Percentiles rank a stretch among this genome's conserved stretches.
Conservation (phyloP, 2,888 invertebrate species). For the Ferrisia virgata region DNA sequence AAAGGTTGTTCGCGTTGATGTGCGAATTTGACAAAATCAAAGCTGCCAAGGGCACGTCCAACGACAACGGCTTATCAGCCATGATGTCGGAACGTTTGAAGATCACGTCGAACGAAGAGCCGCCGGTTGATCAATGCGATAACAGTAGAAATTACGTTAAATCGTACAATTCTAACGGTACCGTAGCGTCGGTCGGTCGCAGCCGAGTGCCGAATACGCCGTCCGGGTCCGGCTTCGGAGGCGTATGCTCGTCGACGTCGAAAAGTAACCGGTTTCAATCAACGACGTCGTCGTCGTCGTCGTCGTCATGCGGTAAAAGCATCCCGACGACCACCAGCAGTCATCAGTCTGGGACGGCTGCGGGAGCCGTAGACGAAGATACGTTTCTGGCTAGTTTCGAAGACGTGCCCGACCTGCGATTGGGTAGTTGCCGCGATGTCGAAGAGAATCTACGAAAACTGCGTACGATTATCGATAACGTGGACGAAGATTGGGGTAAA, state of each 20-base stretch:
- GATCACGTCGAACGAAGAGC: constrained; percentile 27
- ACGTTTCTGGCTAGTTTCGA: constrained; percentile 83
- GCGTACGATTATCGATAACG: constrained; percentile 72
- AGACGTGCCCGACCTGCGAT: constrained; percentile 73
- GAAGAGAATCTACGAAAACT: constrained; percentile 76
- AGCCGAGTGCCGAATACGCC: constrained; percentile 32
- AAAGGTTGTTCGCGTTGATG: constrained; percentile 66
- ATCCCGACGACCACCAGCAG: too few species aligned
- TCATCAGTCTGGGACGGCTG: too few species aligned
- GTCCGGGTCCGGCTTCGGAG: background rate
- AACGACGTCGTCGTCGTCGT: background rate
- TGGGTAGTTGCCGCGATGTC: constrained; percentile 80
- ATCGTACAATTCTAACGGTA: background rate
- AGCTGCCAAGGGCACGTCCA: constrained; percentile 54
- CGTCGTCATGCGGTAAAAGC: background rate
- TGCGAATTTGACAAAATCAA: constrained; percentile 84
- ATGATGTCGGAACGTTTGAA: background rate
- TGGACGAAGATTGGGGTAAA: constrained; percentile 89
- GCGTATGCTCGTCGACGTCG: background rate
- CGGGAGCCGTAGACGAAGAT: constrained; percentile 87
- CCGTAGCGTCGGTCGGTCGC: too few species aligned
- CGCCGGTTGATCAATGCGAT: constrained; percentile 20
- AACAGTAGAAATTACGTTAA: background rate
- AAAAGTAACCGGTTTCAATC: too few species aligned
- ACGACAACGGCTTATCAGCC: too few species aligned